A percentile compares a stretch with the other conserved stretches of the same genome.
These are phyloP conservation scores for Cinclus cinclus DNA, from an alignment of 2,113 vertebrate species.

Conservation along the genomic window DNA sequence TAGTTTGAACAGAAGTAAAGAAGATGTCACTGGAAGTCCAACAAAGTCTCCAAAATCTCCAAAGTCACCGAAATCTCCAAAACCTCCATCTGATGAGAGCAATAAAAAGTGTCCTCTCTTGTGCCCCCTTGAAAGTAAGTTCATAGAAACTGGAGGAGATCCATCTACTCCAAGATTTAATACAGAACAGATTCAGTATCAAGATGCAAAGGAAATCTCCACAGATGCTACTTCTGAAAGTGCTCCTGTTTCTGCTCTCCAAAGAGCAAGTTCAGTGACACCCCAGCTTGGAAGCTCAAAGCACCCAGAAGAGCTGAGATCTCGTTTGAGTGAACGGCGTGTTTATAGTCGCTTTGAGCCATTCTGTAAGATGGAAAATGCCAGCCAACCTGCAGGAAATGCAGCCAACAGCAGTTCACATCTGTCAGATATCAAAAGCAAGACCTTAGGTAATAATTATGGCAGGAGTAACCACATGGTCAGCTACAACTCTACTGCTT, in stretches of 20 bases:
- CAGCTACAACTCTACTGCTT: constrained; percentile 63
- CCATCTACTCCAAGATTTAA: constrained; percentile 84
- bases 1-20: constrained; percentile 74
- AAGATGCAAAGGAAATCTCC: constrained; percentile 56
- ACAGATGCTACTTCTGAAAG: constrained; percentile 4
- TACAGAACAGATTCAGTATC: constrained; percentile 80
- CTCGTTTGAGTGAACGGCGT: constrained; percentile 71
- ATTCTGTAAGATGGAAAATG: constrained; percentile 80
- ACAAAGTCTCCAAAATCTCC: constrained; percentile 64
- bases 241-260: constrained; percentile 24
- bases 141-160: constrained; percentile 67
- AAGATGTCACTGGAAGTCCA: constrained; percentile 37
- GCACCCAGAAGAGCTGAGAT: constrained; percentile 57
- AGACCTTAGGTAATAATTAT: constrained; percentile 58
- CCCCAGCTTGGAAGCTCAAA: constrained; percentile 30
- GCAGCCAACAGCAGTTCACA: constrained; percentile 36
- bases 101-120: constrained; percentile 51
- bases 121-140: constrained; percentile 59
- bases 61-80: constrained; percentile 41
- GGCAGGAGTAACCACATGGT: constrained; percentile 66
- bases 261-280: not conserved
- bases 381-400: constrained; percentile 23
- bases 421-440: constrained; percentile 72
- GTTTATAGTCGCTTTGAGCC: constrained; percentile 89
- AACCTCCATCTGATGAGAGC: constrained; percentile 60